Percentiles rank a stretch among this genome's conserved stretches.
These are phyloP conservation scores for human DNA, from an alignment of 2,113 vertebrate genomes.

Conservation along the genomic window GRCh38 chr1:151684001-151684500, in stretches of 20 bases:
- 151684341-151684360: background rate
- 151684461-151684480: slow-evolving; percentile 27
- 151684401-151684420: background rate
- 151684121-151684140: background rate
- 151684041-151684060: background rate
- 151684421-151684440: background rate
- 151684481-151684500: slow-evolving; percentile 11
- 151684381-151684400: background rate
- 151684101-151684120: slow-evolving; percentile 13
- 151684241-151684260: background rate
- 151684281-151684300: slow-evolving; percentile 34
- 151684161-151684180: background rate
- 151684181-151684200: background rate
- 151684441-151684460: background rate
- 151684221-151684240: background rate
- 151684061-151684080: background rate
- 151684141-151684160: background rate
- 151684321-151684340: background rate
- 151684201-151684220: background rate
- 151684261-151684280: slow-evolving; percentile 57
- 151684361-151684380: background rate
- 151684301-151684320: background rate
- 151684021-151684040: background rate
- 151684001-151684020: slow-evolving; percentile 13
- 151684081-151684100: slow-evolving; percentile 27